These are phyloP conservation scores for Drosophila chauvacae DNA, from an alignment of 1,140 invertebrate species.

Conservation along the genomic window DNA sequence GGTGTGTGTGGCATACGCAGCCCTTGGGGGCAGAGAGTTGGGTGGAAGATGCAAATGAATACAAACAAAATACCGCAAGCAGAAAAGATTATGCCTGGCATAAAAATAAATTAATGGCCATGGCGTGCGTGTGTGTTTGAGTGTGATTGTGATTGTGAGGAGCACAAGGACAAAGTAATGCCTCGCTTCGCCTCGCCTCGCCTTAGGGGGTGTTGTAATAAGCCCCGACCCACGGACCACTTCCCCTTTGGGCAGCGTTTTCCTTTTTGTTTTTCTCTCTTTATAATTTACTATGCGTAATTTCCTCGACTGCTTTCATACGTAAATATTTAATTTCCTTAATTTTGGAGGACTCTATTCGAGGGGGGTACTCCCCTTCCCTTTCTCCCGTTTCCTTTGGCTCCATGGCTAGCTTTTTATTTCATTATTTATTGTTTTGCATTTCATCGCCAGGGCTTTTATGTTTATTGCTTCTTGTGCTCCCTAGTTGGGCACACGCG, in stretches of 20 bases:
- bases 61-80: slow-evolving; percentile 52
- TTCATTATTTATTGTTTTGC: slow-evolving; percentile 80
- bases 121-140: slow-evolving; percentile 35
- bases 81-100: slow-evolving; percentile 74
- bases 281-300: slow-evolving; percentile 78
- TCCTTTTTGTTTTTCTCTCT: slow-evolving; percentile 44
- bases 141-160: slow-evolving; percentile 13
- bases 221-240: slow-evolving; percentile 19
- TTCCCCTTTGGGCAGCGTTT: slow-evolving; percentile 13
- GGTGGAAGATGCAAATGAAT: slow-evolving; percentile 53
- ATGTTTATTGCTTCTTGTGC: slow-evolving; percentile 64
- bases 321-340: slow-evolving; percentile 81
- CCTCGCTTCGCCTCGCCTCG: slow-evolving; percentile 43
- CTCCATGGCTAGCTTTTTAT: slow-evolving; percentile 55
- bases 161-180: slow-evolving; percentile 68
- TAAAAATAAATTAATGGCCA: slow-evolving; percentile 80
- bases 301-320: slow-evolving; percentile 67
- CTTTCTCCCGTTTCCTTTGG: background rate
- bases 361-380: background rate
- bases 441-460: slow-evolving; percentile 71
- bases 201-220: slow-evolving; percentile 62
- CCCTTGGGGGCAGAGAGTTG: background rate
- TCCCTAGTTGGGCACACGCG: slow-evolving; percentile 25
- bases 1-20: background rate
- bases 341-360: slow-evolving; percentile 49